Percentiles rank a stretch among this genome's conserved stretches.
These are phyloP conservation scores for Dascillus cervinus DNA, from an alignment of 2,888 invertebrate species.

Conservation along the genomic window DNA sequence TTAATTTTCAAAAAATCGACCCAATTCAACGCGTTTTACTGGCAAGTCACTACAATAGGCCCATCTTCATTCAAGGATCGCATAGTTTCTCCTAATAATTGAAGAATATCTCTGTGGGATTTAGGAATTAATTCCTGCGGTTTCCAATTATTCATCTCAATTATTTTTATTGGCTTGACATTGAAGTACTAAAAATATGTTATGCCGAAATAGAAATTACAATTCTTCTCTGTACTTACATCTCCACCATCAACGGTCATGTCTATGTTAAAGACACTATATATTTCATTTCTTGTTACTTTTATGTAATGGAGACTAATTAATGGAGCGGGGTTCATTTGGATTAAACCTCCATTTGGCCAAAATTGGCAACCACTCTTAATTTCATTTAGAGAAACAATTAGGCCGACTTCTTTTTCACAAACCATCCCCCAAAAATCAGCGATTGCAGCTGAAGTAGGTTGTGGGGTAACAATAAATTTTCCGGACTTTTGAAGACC, in stretches of 20 bases:
- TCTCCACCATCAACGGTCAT: conserved; percentile 8
- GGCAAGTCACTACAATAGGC: conserved; percentile 38
- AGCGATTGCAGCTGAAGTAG: conserved; percentile 38
- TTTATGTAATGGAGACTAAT: conserved; percentile 21
- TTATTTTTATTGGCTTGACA: too few relatives aligned
- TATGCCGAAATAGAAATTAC: too few relatives aligned
- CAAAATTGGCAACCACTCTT: conserved; percentile 30
- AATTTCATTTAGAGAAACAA: conserved; percentile 40
- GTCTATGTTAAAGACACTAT: conserved; percentile 9
- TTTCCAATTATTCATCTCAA: conserved; percentile 37
- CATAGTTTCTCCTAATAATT: conserved; percentile 35
- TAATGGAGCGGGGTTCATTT: conserved; percentile 25
- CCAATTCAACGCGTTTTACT: conserved; percentile 30
- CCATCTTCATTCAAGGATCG: conserved; percentile 30
- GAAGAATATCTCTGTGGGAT: conserved; percentile 29
- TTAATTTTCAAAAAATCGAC: background rate
- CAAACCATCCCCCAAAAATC: conserved; percentile 45
- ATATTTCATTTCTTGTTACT: conserved; percentile 9
- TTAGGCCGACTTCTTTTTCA: conserved; percentile 35
- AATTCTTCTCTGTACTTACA: conserved; percentile 4
- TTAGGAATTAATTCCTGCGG: conserved; percentile 23
- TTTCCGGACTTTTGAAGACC: conserved; percentile 33
- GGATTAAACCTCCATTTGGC: conserved; percentile 19
- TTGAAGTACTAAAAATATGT: conserved; percentile 5
- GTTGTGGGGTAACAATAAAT: conserved; percentile 43